A percentile compares a stretch with the other conserved stretches of the same genome.
phyloP scores from a whole-genome alignment of 1,140 invertebrate species.

The Drosophila arawakana region DNA sequence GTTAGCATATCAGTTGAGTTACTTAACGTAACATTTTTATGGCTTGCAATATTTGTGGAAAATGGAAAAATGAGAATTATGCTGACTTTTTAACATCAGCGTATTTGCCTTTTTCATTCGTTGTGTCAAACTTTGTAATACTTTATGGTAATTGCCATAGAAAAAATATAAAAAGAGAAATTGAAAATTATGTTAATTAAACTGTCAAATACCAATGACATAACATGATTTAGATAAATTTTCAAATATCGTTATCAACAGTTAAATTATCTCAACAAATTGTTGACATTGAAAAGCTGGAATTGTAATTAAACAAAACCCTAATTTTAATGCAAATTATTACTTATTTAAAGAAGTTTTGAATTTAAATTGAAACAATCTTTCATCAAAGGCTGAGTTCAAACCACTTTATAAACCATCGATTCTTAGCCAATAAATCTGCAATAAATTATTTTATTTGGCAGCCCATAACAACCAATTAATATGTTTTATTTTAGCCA shows the following conservation, averaged over 20 bases:
- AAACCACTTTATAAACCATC: neutral
- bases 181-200: conserved; percentile 34
- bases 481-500: conserved; percentile 17
- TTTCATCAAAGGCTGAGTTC: neutral
- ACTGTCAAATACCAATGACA: conserved; percentile 13
- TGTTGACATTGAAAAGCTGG: neutral
- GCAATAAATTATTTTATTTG: conserved; percentile 8
- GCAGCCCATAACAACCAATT: neutral
- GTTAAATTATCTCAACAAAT: neutral
- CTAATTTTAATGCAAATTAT: too few species aligned
- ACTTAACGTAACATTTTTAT: conserved; percentile 49
- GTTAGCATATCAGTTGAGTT: conserved; percentile 54
- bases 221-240: neutral
- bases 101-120: conserved; percentile 4
- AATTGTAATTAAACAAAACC: too few species aligned
- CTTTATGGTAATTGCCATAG: conserved; percentile 38
- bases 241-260: conserved; percentile 4
- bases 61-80: conserved; percentile 4
- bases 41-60: conserved; percentile 32
- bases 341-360: neutral
- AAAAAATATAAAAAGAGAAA: neutral
- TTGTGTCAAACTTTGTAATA: conserved; percentile 40
- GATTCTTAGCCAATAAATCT: neutral
- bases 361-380: neutral
- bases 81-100: conserved; percentile 3